Percentiles rank a stretch among this genome's conserved stretches.
These are phyloP conservation scores for Pluvialis apricaria DNA, from an alignment of 2,113 vertebrate species.

Conservation along the genomic window DNA sequence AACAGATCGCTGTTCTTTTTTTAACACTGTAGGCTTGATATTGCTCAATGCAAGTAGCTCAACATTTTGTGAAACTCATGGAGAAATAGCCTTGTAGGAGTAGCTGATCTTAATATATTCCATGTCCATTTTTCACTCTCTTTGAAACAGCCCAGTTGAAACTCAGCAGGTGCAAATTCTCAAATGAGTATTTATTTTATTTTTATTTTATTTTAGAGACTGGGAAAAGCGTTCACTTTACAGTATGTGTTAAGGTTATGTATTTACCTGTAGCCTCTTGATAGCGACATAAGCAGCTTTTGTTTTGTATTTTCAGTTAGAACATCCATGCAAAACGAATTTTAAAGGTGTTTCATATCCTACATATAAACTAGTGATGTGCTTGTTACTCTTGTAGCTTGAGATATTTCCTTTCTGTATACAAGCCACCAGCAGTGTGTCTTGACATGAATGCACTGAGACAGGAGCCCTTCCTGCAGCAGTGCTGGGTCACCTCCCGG, in stretches of 20 bases:
- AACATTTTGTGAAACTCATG: background rate
- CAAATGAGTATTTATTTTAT: background rate
- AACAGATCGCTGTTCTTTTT: background rate
- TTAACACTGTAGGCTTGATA: background rate
- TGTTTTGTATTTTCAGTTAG: background rate
- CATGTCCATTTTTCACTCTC: background rate
- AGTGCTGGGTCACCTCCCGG: background rate
- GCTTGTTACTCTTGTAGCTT: background rate
- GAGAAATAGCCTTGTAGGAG: background rate
- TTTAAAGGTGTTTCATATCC: background rate
- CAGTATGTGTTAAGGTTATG: background rate
- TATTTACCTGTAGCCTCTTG: background rate
- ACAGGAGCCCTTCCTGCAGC: background rate
- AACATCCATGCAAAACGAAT: background rate
- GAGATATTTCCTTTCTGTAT: background rate
- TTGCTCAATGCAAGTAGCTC: background rate
- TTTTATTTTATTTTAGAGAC: background rate
- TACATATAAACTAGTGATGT: background rate
- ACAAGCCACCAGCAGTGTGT: background rate
- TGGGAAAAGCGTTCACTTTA: background rate
- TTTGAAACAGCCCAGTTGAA: conserved; percentile 1
- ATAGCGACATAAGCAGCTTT: background rate
- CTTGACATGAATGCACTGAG: background rate
- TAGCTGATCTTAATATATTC: background rate
- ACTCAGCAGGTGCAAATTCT: conserved; percentile 10